These are phyloP conservation scores for Meta bourneti DNA, from an alignment of 2,888 invertebrate genomes.

Conservation along the genomic window DNA sequence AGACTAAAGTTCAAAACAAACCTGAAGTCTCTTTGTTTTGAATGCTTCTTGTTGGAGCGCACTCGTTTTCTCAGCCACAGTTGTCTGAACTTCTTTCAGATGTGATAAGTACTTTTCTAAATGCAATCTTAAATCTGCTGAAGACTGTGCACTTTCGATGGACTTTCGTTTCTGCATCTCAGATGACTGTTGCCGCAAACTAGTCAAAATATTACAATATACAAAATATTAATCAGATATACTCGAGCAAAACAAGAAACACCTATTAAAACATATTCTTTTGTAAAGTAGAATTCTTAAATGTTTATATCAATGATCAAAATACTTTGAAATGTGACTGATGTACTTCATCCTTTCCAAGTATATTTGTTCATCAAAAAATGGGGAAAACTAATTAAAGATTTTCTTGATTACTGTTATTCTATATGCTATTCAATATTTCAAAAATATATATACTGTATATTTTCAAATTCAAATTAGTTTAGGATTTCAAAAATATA, in stretches of 20 bases:
- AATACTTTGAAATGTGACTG: too few relatives aligned
- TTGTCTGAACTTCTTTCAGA: constrained; percentile 97
- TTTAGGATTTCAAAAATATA: too few relatives aligned
- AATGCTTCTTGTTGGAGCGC: constrained; percentile 97
- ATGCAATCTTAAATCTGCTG: constrained; percentile 97
- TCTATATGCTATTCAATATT: too few relatives aligned
- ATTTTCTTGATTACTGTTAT: too few relatives aligned
- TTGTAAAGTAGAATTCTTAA: not conserved
- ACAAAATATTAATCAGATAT: not conserved
- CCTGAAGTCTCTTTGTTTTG: constrained; percentile 92
- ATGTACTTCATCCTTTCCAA: too few relatives aligned
- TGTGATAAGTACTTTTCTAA: constrained; percentile 98
- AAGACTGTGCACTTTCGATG: constrained; percentile 97
- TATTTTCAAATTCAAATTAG: too few relatives aligned
- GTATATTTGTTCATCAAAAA: too few relatives aligned
- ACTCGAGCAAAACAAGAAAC: too few relatives aligned
- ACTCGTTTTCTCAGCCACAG: constrained; percentile 97
- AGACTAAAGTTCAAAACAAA: constrained; percentile 70
- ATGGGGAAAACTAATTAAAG: too few relatives aligned
- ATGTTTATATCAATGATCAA: too few relatives aligned
- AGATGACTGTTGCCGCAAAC: constrained; percentile 95
- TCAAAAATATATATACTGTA: too few relatives aligned
- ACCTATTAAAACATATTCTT: too few relatives aligned
- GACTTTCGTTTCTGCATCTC: constrained; percentile 99
- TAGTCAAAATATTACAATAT: constrained; percentile 78